phyloP scores from a whole-genome alignment of 1,140 invertebrate genomes.

The Papilio polytes region DNA sequence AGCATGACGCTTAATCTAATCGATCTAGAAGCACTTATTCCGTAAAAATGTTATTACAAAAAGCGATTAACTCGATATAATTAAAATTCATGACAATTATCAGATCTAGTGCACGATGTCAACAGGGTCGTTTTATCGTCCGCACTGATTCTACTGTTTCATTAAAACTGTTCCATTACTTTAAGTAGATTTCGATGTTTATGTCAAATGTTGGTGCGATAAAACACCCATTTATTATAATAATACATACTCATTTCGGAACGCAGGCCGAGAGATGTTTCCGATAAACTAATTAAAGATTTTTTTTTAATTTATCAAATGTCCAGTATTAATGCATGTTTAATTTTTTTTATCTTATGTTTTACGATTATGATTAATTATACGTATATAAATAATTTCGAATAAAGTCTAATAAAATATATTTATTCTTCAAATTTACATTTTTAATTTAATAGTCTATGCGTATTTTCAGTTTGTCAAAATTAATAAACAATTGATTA shows the following conservation, averaged over 20 bases:
- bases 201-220: constrained; percentile 76
- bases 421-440: not conserved
- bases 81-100: constrained; percentile 29
- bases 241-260: constrained; percentile 73
- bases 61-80: constrained; percentile 10
- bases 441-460: not conserved
- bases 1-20: constrained; percentile 2
- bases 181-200: constrained; percentile 82
- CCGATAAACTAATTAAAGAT: constrained; percentile 40
- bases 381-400: not conserved
- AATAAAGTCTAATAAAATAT: not conserved
- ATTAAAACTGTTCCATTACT: constrained; percentile 80
- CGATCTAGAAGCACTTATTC: not conserved
- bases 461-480: not conserved
- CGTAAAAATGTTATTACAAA: not conserved
- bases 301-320: constrained; percentile 36
- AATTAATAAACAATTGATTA: not conserved
- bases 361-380: not conserved
- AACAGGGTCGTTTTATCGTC: constrained; percentile 66
- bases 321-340: not conserved
- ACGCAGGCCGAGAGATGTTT: constrained; percentile 54
- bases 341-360: not conserved
- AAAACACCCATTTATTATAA: constrained; percentile 80
- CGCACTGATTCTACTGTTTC: constrained; percentile 63
- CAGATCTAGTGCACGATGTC: constrained; percentile 38